Evolutionary conservation across 1,140 invertebrate species (phyloP).

Genomic region (Philotrypesis tridentata): DNA sequence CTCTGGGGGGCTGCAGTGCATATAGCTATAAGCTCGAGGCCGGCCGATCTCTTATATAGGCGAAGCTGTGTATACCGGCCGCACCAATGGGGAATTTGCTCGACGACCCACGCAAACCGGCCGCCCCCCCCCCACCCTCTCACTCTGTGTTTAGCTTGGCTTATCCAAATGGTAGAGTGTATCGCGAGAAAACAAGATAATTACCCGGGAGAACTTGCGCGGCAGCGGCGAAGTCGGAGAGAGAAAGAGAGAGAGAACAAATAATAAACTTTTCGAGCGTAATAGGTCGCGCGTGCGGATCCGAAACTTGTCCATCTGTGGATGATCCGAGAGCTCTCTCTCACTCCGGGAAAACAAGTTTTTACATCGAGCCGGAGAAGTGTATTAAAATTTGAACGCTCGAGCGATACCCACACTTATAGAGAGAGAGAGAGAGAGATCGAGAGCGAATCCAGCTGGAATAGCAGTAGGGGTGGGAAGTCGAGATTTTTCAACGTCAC

Average conservation of each 20-base stretch:
- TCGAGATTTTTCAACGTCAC: conserved; percentile 32
- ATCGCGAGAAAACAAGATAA: conserved; percentile 35
- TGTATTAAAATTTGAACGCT: conserved; percentile 40
- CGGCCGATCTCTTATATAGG: not conserved
- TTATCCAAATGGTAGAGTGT: conserved; percentile 10
- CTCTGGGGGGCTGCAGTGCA: no score
- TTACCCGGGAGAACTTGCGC: not conserved
- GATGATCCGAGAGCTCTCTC: no score
- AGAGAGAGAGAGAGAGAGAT: no score
- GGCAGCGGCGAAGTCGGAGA: no score
- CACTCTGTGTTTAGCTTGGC: not conserved
- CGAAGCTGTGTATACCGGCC: no score
- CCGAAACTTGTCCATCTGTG: not conserved
- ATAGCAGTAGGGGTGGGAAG: no score
- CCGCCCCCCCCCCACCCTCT: no score
- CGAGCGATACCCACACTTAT: not conserved
- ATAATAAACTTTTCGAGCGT: not conserved
- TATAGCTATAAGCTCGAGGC: not conserved
- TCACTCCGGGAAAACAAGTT: conserved; percentile 1
- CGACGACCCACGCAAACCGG: no score
- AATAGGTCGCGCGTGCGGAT: not conserved
- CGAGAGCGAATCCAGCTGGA: no score
- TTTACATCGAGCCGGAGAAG: not conserved
- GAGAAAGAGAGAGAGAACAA: no score
- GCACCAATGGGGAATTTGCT: not conserved